phyloP scores from a whole-genome alignment of 2,888 invertebrate genomes.

The Tachystola acroxantha region DNA sequence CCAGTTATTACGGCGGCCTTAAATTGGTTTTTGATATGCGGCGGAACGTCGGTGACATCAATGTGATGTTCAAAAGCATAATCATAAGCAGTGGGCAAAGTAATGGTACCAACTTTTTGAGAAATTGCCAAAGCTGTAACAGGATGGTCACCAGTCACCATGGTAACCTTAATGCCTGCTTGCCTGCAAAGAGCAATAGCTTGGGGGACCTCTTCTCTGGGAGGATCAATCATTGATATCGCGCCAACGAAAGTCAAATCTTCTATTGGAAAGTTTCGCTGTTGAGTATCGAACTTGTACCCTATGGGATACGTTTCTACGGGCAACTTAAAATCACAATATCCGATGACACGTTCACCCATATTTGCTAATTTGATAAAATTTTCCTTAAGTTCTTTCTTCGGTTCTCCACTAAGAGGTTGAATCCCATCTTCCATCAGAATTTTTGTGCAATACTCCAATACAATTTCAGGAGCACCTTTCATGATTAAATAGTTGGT shows the following conservation, averaged over 20 bases:
- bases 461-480: constrained; percentile 85
- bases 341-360: constrained; percentile 92
- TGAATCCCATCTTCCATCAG: constrained; percentile 75
- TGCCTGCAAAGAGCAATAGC: constrained; percentile 82
- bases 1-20: constrained; percentile 62
- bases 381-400: constrained; percentile 78
- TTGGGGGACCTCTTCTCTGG: constrained; percentile 81
- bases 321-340: constrained; percentile 84
- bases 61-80: constrained; percentile 80
- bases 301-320: constrained; percentile 65
- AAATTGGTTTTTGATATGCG: constrained; percentile 59
- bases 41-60: constrained; percentile 69
- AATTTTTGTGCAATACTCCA: constrained; percentile 80
- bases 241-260: constrained; percentile 80
- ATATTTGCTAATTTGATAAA: constrained; percentile 89
- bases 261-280: constrained; percentile 82
- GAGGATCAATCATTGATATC: constrained; percentile 86
- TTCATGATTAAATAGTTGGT: constrained; percentile 84
- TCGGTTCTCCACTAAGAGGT: constrained; percentile 60
- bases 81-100: constrained; percentile 82
- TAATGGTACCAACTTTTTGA: constrained; percentile 81
- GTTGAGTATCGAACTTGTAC: constrained; percentile 76
- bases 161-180: constrained; percentile 84
- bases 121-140: constrained; percentile 86
- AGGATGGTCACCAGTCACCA: constrained; percentile 87